phyloP scores from a whole-genome alignment of 2,888 invertebrate genomes.

The Mythimna ferrago region DNA sequence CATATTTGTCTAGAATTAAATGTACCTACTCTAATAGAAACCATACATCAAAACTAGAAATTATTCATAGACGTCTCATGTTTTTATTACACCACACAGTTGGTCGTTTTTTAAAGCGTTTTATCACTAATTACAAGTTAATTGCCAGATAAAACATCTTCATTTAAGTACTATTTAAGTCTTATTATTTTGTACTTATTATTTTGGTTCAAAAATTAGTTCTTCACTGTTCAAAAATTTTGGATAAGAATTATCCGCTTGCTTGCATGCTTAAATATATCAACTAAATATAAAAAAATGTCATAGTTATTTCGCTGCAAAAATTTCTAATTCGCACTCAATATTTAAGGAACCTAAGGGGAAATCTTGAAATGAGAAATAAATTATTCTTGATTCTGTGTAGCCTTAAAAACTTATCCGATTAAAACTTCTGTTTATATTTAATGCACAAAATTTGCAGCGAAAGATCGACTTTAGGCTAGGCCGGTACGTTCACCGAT shows the following conservation, averaged over 20 bases:
- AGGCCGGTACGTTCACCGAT: constrained; percentile 12
- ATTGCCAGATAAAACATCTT: constrained; percentile 25
- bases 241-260: too few relatives aligned
- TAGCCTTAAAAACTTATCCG: constrained; percentile 34
- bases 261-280: too few relatives aligned
- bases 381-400: constrained; percentile 27
- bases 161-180: background rate
- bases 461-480: constrained; percentile 4
- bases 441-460: constrained; percentile 47
- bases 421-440: constrained; percentile 48
- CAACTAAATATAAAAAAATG: too few relatives aligned
- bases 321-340: background rate
- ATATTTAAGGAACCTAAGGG: background rate
- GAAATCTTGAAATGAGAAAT: constrained; percentile 27
- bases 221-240: too few relatives aligned
- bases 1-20: constrained; percentile 13
- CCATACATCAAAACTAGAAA: constrained; percentile 27
- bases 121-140: constrained; percentile 16
- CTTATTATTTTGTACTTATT: background rate
- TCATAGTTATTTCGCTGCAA: background rate
- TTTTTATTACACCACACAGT: too few relatives aligned
- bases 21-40: constrained; percentile 4
- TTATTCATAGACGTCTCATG: constrained; percentile 17
- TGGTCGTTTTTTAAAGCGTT: background rate
- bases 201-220: background rate